phyloP scores from a whole-genome alignment of 2,888 invertebrate species.

The Cosmorhoe ocellata region DNA sequence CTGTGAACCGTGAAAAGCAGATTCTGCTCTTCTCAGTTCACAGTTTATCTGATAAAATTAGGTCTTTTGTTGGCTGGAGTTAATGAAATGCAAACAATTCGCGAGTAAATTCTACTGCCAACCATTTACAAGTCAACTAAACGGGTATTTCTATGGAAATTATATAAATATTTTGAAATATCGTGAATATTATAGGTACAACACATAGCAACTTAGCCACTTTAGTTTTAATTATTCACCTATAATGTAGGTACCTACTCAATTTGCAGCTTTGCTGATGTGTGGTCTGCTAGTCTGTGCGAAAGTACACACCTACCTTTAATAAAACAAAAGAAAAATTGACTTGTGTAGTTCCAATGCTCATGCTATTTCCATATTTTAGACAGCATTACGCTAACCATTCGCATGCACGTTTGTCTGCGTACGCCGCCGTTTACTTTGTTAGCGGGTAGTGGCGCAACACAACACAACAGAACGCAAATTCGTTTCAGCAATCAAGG shows the following conservation, averaged over 20 bases:
- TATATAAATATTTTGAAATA: too few species aligned
- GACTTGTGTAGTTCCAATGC: too few species aligned
- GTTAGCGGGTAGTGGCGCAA: constrained; percentile 48
- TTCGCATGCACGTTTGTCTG: constrained; percentile 3
- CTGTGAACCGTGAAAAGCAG: constrained; percentile 8
- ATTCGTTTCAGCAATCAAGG: constrained; percentile 73
- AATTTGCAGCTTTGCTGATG: too few species aligned
- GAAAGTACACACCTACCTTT: too few species aligned
- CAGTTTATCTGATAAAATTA: too few species aligned
- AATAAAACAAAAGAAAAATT: too few species aligned
- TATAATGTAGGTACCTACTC: too few species aligned
- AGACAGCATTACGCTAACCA: not conserved
- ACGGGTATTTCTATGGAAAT: constrained; percentile 6
- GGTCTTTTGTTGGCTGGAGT: constrained; percentile 64
- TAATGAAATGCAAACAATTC: constrained; percentile 74
- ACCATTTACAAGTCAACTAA: constrained; percentile 32
- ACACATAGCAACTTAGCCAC: not conserved
- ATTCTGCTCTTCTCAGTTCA: too few species aligned
- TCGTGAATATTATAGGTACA: constrained; percentile 1
- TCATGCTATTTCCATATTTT: not conserved
- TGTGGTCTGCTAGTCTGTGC: too few species aligned
- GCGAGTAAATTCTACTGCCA: constrained; percentile 57
- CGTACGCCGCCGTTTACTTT: constrained; percentile 42
- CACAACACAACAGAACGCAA: constrained; percentile 51
- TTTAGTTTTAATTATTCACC: too few species aligned